Conservation (phyloP, 2,888 invertebrate species). For the Thera obeliscata region DNA sequence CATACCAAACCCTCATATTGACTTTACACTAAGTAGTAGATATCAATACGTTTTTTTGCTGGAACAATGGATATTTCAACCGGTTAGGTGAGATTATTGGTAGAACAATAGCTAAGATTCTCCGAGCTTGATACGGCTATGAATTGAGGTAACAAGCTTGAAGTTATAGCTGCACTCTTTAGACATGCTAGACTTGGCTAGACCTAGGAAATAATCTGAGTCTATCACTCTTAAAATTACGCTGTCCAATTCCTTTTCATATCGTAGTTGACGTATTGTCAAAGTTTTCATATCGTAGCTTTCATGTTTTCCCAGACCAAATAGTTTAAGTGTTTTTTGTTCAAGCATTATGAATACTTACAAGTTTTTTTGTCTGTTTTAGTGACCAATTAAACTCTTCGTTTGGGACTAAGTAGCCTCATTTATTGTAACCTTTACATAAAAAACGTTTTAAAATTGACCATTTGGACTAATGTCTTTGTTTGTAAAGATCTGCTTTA, state of each 20-base stretch:
- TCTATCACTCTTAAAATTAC: neutral
- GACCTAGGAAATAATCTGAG: neutral
- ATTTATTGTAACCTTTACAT: neutral
- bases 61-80: conserved; percentile 40
- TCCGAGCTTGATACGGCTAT: conserved; percentile 32
- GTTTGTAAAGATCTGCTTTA: neutral
- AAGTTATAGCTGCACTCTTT: conserved; percentile 21
- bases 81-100: conserved; percentile 36
- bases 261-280: no score
- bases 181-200: conserved; percentile 19
- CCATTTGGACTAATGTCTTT: neutral
- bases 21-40: conserved; percentile 25
- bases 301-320: no score
- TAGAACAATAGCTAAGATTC: conserved; percentile 40
- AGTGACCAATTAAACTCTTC: neutral
- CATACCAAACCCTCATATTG: conserved; percentile 23
- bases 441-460: neutral
- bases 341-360: no score
- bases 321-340: no score
- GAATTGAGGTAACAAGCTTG: conserved; percentile 34
- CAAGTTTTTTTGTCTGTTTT: neutral
- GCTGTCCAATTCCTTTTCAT: neutral
- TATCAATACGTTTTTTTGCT: conserved; percentile 37
- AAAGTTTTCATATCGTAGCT: no score
- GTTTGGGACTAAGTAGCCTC: neutral